phyloP scores from a whole-genome alignment of 2,888 invertebrate genomes.

The Parnassius orleans region DNA sequence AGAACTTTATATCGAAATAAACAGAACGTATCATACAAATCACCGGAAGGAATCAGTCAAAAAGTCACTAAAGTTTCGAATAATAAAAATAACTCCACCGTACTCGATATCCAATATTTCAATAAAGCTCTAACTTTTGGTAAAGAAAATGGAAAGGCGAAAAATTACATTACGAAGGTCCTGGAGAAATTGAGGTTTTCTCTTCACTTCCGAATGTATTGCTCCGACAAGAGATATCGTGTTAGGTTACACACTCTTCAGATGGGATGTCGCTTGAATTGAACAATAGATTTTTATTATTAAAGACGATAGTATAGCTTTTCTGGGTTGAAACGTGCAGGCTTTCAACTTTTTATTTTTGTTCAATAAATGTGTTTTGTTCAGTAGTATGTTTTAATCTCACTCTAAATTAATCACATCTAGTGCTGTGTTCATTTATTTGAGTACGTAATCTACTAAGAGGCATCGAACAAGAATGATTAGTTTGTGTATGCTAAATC shows the following conservation, averaged over 20 bases:
- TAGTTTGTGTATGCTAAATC: slow-evolving; percentile 26
- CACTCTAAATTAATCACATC: slow-evolving; percentile 19
- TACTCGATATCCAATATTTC: slow-evolving; percentile 78
- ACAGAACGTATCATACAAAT: slow-evolving; percentile 52
- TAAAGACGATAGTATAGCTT: not conserved
- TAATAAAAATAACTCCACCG: slow-evolving; percentile 71
- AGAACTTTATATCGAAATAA: slow-evolving; percentile 46
- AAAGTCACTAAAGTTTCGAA: slow-evolving; percentile 61
- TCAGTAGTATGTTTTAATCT: slow-evolving; percentile 9
- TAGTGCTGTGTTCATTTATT: slow-evolving; percentile 23
- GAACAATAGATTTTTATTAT: slow-evolving; percentile 21
- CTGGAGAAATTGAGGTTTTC: slow-evolving; percentile 61
- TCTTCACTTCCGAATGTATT: slow-evolving; percentile 46
- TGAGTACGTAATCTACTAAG: slow-evolving; percentile 25
- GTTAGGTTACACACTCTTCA: slow-evolving; percentile 32
- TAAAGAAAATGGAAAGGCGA: slow-evolving; percentile 69
- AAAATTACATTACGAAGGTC: slow-evolving; percentile 76
- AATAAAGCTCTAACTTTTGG: slow-evolving; percentile 72
- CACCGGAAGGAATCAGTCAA: slow-evolving; percentile 43
- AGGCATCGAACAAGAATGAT: slow-evolving; percentile 20
- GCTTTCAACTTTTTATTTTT: not conserved
- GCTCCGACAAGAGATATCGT: slow-evolving; percentile 31
- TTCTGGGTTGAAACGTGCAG: not conserved
- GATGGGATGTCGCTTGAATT: slow-evolving; percentile 29
- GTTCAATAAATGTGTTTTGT: not conserved